Percentiles rank a stretch among this genome's conserved stretches.
Evolutionary conservation across 1,140 invertebrate genomes (phyloP).

Genomic region (Drosophila cardini): DNA sequence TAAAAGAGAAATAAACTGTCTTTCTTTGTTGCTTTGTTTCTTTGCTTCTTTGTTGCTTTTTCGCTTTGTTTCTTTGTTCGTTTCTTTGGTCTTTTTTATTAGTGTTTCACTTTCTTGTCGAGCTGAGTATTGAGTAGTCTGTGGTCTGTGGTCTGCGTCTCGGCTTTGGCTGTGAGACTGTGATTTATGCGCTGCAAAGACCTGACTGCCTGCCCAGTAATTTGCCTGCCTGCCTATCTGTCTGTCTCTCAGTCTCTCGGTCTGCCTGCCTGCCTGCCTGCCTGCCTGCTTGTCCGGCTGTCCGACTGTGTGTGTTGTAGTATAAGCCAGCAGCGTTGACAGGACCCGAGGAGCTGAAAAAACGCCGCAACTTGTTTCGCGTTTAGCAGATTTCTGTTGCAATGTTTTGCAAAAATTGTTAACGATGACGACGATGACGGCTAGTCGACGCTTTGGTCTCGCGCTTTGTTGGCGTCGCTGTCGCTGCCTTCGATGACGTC

Average conservation of each 20-base stretch:
- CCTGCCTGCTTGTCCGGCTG: slow-evolving; percentile 29
- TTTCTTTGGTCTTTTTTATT: slow-evolving; percentile 32
- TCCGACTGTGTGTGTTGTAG: slow-evolving; percentile 5
- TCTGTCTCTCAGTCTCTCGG: slow-evolving; percentile 38
- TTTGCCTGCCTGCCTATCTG: slow-evolving; percentile 47
- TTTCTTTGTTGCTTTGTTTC: slow-evolving; percentile 27
- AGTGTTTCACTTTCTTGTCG: slow-evolving; percentile 38
- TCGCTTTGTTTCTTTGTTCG: slow-evolving; percentile 26
- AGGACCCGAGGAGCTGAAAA: slow-evolving; percentile 79
- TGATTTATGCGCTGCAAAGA: slow-evolving; percentile 81
- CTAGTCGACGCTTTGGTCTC: slow-evolving; percentile 45
- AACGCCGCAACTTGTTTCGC: slow-evolving; percentile 84
- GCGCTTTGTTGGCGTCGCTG: slow-evolving; percentile 42
- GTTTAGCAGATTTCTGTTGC: slow-evolving; percentile 84
- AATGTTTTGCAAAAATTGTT: slow-evolving; percentile 81
- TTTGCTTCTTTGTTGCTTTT: slow-evolving; percentile 27
- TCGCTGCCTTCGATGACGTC: slow-evolving; percentile 53
- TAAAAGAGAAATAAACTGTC: neutral
- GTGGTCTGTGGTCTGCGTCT: slow-evolving; percentile 37
- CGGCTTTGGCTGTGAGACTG: slow-evolving; percentile 42
- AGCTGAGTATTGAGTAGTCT: slow-evolving; percentile 6
- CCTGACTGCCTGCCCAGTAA: slow-evolving; percentile 64
- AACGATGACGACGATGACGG: slow-evolving; percentile 82
- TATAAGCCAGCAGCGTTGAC: slow-evolving; percentile 45
- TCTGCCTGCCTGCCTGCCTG: slow-evolving; percentile 11